Base-by-base conservation (phyloP, 2,888 invertebrate species). In the Lobophora halterata region DNA sequence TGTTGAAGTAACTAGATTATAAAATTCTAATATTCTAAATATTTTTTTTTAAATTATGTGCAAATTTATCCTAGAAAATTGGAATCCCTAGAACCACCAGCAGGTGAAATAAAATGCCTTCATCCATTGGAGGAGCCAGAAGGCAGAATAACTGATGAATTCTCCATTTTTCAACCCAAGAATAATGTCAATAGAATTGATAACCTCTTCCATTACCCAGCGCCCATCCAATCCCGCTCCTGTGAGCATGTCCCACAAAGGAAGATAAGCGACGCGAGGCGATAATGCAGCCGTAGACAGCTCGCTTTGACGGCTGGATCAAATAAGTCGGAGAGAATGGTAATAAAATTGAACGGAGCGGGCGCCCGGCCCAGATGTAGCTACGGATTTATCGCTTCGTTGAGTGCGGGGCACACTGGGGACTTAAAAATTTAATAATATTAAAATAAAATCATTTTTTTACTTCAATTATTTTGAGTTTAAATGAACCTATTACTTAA, bases 331-430 rank as follows among this genome's bases (percentile, higher is more conserved):
- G 48, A 71, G 80, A 77, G 85, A 82, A 85, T 83, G 74, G 86
- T 85, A 86, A 86, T 86, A 86, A 86, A 86, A 86, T 86, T 81
- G 86, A 81, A 83, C 78, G 61, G 74, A 75, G 76, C 72, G 78
- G 75, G 81, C 76, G 79, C 83, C 72, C 78, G 75, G 81, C 76
- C 79, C 83, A 80, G 82, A 80, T 85, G 83, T 82, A 83, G 76
- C 81, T 65, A 62, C 69, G 79, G 82, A 86, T 86, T 86, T 86
- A 86, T 86, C 83, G 79, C 75, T 67, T 40, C 41, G 18, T 57
- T 52, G 62, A 48, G 49, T 9, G 23, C 11, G 59, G n/a, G 69
- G 33, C 45, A 56, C 65, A 83, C 61, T 43, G 52, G 30, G 49
- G 26, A 26, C 29, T 33, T 4, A 3, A 29, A 3, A 3, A 6